phyloP scores from a whole-genome alignment of 2,888 invertebrate genomes.

The Patella pellucida region DNA sequence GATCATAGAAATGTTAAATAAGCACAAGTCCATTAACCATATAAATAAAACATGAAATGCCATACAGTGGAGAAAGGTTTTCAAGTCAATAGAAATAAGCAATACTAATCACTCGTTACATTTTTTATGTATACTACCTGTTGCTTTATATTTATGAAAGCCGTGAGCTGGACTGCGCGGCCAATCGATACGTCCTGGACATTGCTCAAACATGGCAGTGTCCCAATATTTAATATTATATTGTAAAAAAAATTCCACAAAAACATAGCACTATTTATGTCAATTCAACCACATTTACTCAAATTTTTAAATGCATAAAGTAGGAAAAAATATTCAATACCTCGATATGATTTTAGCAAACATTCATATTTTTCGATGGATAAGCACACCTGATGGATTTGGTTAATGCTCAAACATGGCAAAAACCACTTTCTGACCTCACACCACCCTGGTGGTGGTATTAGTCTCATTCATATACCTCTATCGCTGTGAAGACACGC shows the following conservation, averaged over 20 bases:
- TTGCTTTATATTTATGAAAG: conserved; percentile 3
- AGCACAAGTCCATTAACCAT: conserved; percentile 11
- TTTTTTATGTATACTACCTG: conserved; percentile 7
- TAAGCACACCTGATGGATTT: too few relatives aligned
- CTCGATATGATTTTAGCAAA: too few relatives aligned
- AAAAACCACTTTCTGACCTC: background rate
- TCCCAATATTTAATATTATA: background rate
- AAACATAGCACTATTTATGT: background rate
- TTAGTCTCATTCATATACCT: too few relatives aligned
- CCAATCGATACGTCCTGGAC: background rate
- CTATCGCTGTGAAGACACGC: too few relatives aligned
- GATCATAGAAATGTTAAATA: conserved; percentile 12
- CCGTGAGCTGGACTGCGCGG: conserved; percentile 6
- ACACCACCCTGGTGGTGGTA: too few relatives aligned
- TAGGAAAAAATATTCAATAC: background rate
- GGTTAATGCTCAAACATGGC: conserved; percentile 11
- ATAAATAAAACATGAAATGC: conserved; percentile 2
- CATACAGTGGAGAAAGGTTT: conserved; percentile 11
- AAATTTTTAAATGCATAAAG: background rate
- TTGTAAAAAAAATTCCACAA: background rate
- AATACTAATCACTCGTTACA: conserved; percentile 7
- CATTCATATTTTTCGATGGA: too few relatives aligned
- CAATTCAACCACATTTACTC: too few relatives aligned
- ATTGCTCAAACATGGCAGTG: conserved; percentile 12
- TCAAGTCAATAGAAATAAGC: conserved; percentile 10